Percentiles rank a stretch among this genome's conserved stretches.
phyloP scores from a whole-genome alignment of 2,888 invertebrate genomes.

The Cordilura impudica region DNA sequence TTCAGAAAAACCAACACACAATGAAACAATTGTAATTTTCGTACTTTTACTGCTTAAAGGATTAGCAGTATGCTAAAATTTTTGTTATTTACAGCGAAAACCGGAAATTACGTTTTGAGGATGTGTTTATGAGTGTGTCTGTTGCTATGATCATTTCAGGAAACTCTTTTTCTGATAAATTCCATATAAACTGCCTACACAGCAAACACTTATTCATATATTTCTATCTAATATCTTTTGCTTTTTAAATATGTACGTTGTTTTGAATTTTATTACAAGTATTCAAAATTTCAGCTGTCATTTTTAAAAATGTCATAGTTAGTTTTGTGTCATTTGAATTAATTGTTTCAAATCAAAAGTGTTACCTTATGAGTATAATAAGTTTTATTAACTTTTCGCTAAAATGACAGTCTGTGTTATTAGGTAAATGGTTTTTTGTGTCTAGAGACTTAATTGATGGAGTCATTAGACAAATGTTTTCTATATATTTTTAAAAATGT shows the following conservation, averaged over 20 bases:
- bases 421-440: no score
- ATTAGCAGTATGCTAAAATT: conserved; percentile 35
- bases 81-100: conserved; percentile 38
- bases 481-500: neutral
- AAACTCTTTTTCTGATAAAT: conserved; percentile 19
- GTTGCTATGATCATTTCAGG: conserved; percentile 43
- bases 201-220: no score
- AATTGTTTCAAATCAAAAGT: conserved; percentile 47
- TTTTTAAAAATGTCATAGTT: neutral
- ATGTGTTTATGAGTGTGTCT: conserved; percentile 7
- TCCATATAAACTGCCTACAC: neutral
- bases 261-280: neutral
- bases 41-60: conserved; percentile 34
- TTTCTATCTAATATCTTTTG: neutral
- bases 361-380: conserved; percentile 21
- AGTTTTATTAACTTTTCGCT: conserved; percentile 27
- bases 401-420: neutral
- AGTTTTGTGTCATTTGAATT: conserved; percentile 35
- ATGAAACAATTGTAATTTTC: conserved; percentile 38
- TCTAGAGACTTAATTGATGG: conserved; percentile 29
- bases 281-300: conserved; percentile 37
- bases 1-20: neutral
- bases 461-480: conserved; percentile 18
- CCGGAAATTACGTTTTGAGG: conserved; percentile 43
- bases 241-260: conserved; percentile 18